Base-by-base conservation (phyloP, 2,888 invertebrate genomes). In the Leucozona laternaria region DNA sequence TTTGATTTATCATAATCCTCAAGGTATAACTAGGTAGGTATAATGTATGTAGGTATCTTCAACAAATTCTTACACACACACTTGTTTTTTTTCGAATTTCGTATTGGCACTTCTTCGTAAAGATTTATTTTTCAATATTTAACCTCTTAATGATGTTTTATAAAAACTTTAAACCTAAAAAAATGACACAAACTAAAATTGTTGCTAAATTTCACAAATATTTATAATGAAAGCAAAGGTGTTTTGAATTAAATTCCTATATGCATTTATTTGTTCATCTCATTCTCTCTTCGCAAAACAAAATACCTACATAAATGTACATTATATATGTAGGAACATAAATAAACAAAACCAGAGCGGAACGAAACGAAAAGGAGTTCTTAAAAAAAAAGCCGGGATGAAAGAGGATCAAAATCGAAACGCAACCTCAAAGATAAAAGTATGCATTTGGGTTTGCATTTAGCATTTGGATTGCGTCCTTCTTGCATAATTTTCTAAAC, bases 1-100 rank as follows among this genome's bases (percentile, higher is more conserved):
- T 79, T 72, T 78, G 70, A 66, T 45, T 70, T 48, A 40, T 66
- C 84, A 86, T 88, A 81, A 88, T 88, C 86, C 79, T 76, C 15
- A 53, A 31, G 5, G 31, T 7, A 28, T 28, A 5, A 28, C 2
- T 28, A 31, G 31, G 6, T 31, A 31, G 7, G 7, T 31, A 31
- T 31, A n/a, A n/a, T n/a, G n/a, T n/a, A n/a, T n/a, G n/a, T n/a
- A n/a, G n/a, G n/a, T n/a, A 5, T 6, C 31, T 7, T 17, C 13
- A 45, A 17, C 28, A 77, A 60, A 31, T 15, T 15, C 13, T 6
- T 37, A 64, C 25, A 40, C 8, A 62, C 43, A 48, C 40, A 43
- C 53, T 0, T 15, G 6, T 13, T 53, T 13, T 53, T 53, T 28
- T 11, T 50, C 50, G 50, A n/a, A 8, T 62, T 50, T 81, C 81